Evolutionary conservation across 2,888 invertebrate genomes (phyloP), one percentile per base, ranked within the genome.

Genomic region (Endomychus coccineus): DNA sequence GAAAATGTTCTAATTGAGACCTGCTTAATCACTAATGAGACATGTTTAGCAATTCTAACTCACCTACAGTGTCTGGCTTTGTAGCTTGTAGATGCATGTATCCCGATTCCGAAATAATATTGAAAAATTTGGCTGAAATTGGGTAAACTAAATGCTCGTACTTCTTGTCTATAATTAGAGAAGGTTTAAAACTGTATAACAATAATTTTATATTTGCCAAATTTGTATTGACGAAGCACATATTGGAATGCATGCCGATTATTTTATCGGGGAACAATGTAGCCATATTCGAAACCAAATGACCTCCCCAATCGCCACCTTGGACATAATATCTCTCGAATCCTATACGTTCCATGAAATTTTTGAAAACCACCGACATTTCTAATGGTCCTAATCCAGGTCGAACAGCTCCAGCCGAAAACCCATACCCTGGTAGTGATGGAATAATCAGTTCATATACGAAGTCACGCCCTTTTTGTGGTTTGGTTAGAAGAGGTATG

Each of bases 1-100:
- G n/a, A n/a, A n/a, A n/a, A n/a, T n/a, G n/a, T n/a, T n/a, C n/a
- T n/a, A n/a, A n/a, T n/a, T n/a, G n/a, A n/a, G n/a, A n/a, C n/a
- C n/a, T n/a, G n/a, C n/a, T n/a, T n/a, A n/a, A n/a, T n/a, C n/a
- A n/a, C n/a, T n/a, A n/a, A n/a, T n/a, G n/a, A n/a, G n/a, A n/a
- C n/a, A n/a, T n/a, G n/a, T n/a, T n/a, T n/a, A n/a, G n/a, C n/a
- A n/a, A n/a, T n/a, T n/a, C n/a, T n/a, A 19, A 39, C 44, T 61
- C 59, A 83, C 88, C 90, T 46, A 88, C 67, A 1, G 90, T 90
- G 52, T 92, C 91, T 7, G 92, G 92, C 60, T 89, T 91, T 0
- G 90, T 89, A 0, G 85, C 77, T 58, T 94, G 91, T 4, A 91
- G 45, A 56, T 90, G 89, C 51, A 83, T 61, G 49, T 79, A 80